phyloP scores from a whole-genome alignment of 23 tunicate species.

The Ciona savignyi region DNA sequence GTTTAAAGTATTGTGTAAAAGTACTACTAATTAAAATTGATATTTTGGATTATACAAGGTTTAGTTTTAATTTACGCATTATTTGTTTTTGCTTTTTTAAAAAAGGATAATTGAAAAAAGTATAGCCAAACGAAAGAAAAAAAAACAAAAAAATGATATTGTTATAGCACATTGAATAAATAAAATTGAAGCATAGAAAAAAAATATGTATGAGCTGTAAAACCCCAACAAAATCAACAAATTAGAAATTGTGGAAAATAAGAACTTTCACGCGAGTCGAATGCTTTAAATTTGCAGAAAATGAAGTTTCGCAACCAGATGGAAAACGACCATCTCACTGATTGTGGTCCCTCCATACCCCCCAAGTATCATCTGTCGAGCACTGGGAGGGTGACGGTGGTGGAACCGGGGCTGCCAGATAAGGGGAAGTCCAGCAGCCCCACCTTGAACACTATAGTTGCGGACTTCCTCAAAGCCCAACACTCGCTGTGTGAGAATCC shows the following conservation, averaged over 20 bases:
- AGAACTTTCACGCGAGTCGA: not conserved
- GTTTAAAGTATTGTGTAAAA: too few relatives aligned
- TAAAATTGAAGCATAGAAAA: too few relatives aligned
- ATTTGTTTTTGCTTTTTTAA: too few relatives aligned
- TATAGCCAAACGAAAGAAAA: too few relatives aligned
- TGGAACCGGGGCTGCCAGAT: conserved; percentile 15
- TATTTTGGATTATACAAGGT: too few relatives aligned
- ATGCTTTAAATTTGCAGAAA: not conserved
- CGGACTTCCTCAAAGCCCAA: conserved; percentile 55
- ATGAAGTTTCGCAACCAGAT: not conserved
- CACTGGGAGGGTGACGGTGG: conserved; percentile 39
- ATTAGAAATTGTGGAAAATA: too few relatives aligned
- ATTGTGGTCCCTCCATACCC: not conserved
- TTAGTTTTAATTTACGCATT: too few relatives aligned
- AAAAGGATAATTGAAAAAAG: too few relatives aligned
- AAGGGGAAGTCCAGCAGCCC: not conserved
- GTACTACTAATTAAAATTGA: too few relatives aligned
- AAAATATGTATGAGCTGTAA: too few relatives aligned
- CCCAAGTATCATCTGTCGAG: conserved; percentile 19
- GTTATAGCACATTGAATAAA: not conserved
- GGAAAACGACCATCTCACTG: not conserved
- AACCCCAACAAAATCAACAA: too few relatives aligned
- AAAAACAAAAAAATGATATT: not conserved
- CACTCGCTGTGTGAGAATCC: conserved; percentile 83
- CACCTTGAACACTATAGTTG: conserved; percentile 60